These are phyloP conservation scores for Caenorhabditis japonica DNA, from an alignment of 2,888 invertebrate species.

Conservation along the genomic window DNA sequence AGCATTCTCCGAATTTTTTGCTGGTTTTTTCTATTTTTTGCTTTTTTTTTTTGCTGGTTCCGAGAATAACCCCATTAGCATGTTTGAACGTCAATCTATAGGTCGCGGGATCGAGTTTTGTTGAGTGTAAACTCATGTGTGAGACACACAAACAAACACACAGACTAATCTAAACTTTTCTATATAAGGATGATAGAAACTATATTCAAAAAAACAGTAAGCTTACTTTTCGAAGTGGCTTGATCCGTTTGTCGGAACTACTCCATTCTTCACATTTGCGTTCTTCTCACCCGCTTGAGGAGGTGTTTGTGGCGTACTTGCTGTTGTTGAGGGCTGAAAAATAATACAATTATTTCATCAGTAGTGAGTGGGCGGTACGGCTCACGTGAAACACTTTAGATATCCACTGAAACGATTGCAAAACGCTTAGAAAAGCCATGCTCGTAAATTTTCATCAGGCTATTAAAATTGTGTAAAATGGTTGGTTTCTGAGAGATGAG, in stretches of 20 bases:
- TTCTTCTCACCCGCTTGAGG: constrained; percentile 53
- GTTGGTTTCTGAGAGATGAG: background rate
- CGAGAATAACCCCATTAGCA: too few species aligned
- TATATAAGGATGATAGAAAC: background rate
- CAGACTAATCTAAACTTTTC: too few species aligned
- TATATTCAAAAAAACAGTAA: constrained; percentile 7
- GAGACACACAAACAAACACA: too few species aligned
- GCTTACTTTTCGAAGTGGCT: constrained; percentile 25
- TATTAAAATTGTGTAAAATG: constrained; percentile 2
- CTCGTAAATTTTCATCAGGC: constrained; percentile 1
- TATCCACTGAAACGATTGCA: constrained; percentile 29
- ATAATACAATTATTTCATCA: background rate
- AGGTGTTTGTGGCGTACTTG: constrained; percentile 32
- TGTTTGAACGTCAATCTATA: too few species aligned
- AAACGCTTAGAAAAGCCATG: constrained; percentile 11
- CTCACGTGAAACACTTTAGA: constrained; percentile 19
- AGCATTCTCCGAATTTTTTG: too few species aligned
- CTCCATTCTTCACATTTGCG: constrained; percentile 28
- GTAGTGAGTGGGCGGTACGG: background rate
- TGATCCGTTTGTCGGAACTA: constrained; percentile 34
- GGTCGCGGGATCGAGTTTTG: too few species aligned
- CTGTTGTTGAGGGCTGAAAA: constrained; percentile 36
- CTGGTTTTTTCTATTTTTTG: too few species aligned
- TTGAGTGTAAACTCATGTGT: too few species aligned
- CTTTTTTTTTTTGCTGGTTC: too few species aligned